phyloP scores from a whole-genome alignment of 1,140 invertebrate species.

The Cyclina sinensis region DNA sequence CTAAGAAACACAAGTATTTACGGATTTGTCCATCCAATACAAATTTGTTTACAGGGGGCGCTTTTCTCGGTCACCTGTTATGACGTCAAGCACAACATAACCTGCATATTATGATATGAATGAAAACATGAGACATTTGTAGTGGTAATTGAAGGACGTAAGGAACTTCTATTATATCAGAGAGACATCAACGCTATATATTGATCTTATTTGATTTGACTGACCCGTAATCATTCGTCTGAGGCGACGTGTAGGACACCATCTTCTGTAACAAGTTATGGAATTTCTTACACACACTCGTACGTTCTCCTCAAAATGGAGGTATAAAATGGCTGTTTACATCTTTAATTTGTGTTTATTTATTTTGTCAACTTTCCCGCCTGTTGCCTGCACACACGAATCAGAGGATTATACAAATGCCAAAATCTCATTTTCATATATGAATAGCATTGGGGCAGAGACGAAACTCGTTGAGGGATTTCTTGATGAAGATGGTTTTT shows the following conservation, averaged over 20 bases:
- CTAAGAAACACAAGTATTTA: too few relatives aligned
- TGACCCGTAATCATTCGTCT: neutral
- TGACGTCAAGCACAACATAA: conserved; percentile 54
- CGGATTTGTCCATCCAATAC: neutral
- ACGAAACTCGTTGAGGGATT: neutral
- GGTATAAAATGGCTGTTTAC: neutral
- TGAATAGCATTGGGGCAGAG: neutral
- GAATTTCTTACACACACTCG: conserved; percentile 31
- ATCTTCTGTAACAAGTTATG: neutral
- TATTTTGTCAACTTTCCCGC: neutral
- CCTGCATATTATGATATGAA: conserved; percentile 34
- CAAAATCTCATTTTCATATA: neutral
- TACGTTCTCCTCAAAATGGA: conserved; percentile 13
- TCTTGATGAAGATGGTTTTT: neutral
- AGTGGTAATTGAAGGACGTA: neutral
- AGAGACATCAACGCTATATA: neutral
- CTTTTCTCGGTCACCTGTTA: conserved; percentile 63
- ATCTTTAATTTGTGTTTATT: neutral
- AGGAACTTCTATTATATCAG: too few relatives aligned
- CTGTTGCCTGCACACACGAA: neutral
- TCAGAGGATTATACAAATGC: neutral
- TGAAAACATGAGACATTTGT: conserved; percentile 40
- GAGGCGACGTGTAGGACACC: neutral
- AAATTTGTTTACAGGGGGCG: conserved; percentile 63
- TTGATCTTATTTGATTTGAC: neutral